Conservation (phyloP, 2,888 invertebrate species). For the Mimas tiliae region DNA sequence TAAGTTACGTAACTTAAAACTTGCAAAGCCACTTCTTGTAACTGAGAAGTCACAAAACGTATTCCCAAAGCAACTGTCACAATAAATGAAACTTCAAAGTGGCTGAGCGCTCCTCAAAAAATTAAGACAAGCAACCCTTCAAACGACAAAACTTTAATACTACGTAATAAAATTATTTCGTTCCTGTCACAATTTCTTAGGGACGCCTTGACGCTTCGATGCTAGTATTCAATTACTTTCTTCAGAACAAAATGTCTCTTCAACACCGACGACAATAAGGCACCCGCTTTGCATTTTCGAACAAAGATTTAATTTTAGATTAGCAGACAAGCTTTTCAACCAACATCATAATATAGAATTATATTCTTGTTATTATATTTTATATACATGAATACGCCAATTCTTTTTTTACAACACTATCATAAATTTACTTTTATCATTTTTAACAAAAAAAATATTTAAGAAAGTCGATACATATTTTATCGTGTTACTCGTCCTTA, state of each 20-base stretch:
- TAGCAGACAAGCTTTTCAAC: constrained; percentile 52
- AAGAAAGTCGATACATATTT: no score
- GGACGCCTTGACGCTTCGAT: constrained; percentile 58
- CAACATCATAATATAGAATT: constrained; percentile 36
- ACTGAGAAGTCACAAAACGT: neutral
- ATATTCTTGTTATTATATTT: constrained; percentile 20
- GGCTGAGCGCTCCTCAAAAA: constrained; percentile 12
- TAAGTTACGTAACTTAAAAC: neutral
- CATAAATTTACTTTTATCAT: neutral
- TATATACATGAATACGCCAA: neutral
- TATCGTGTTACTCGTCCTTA: no score
- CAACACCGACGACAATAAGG: constrained; percentile 60
- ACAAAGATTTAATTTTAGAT: constrained; percentile 77
- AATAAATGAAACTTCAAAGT: constrained; percentile 23
- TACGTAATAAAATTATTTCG: constrained; percentile 64
- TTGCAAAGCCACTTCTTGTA: neutral
- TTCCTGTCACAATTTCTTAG: constrained; percentile 62
- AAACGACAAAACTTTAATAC: constrained; percentile 49
- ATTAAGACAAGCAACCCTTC: constrained; percentile 33
- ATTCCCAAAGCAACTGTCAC: constrained; percentile 1
- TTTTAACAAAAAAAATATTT: neutral
- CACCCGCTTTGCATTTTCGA: constrained; percentile 58
- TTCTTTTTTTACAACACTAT: neutral
- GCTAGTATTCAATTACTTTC: constrained; percentile 69
- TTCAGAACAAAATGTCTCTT: constrained; percentile 66